A percentile compares a stretch with the other conserved stretches of the same genome.
Conservation (phyloP, 1,140 invertebrate species). For the Diachasma alloeum region DNA sequence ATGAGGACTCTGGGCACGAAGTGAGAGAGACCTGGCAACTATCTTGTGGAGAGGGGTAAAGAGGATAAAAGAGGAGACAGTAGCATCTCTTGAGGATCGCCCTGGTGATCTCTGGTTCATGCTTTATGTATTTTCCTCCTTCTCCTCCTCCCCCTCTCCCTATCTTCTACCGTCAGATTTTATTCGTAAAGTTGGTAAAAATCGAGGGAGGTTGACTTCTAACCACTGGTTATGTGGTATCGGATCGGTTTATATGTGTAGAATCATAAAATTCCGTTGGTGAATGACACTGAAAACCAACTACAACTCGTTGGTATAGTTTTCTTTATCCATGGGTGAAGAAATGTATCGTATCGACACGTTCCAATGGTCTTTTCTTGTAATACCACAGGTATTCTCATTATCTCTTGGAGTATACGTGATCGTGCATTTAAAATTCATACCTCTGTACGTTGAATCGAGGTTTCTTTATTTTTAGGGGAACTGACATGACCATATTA, state of each 20-base stretch:
- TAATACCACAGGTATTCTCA: conserved; percentile 2
- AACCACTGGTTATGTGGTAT: not conserved
- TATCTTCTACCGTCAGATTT: conserved; percentile 21
- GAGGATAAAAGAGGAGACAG: not conserved
- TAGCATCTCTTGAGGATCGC: not conserved
- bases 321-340: not conserved
- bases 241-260: not conserved
- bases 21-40: conserved; percentile 1
- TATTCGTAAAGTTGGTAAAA: conserved; percentile 37
- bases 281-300: not conserved
- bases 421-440: conserved; percentile 5
- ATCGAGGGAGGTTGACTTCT: not conserved
- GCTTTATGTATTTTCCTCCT: conserved; percentile 36
- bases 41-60: not conserved
- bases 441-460: not conserved
- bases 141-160: not conserved
- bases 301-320: not conserved
- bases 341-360: conserved; percentile 25
- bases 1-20: conserved; percentile 40
- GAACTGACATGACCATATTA: not conserved
- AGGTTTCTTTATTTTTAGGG: not conserved
- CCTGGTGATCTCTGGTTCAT: conserved; percentile 29
- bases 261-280: conserved; percentile 34
- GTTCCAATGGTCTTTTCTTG: conserved; percentile 26
- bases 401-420: not conserved